Evolutionary conservation across 2,888 invertebrate species (phyloP), one percentile per base, ranked within the genome.

Genomic region (Nesidiocoris tenuis): DNA sequence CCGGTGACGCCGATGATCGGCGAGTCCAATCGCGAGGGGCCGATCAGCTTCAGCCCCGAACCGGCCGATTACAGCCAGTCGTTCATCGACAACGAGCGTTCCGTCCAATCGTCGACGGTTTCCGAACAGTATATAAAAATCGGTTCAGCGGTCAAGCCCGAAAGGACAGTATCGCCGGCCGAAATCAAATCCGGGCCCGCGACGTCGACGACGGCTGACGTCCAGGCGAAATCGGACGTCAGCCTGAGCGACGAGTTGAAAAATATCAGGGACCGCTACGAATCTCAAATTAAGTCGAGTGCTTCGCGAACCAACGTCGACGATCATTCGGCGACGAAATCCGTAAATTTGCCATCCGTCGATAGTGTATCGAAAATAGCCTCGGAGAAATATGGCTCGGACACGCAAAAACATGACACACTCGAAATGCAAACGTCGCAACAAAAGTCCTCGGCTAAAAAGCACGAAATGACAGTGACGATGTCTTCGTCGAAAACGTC

Each of bases 1-100:
- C 75, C 75, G 19, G 64, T 57, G 24, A 66, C 75, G 54, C 65
- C 75, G 16, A 56, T 61, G 61, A 65, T 71, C 18, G 76, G 77
- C 76, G 77, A 77, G 77, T 77, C 61, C 12, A 55, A 55, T n/a
- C 7, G 55, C 12, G 67, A 67, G 7, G 7, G 59, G 5, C 2
- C n/a, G n/a, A 59, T 16, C 3, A 39, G 39, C 12, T 39, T 39
- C 39, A 24, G 22, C n/a, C 23, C 64, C 12, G n/a, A 64, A 24
- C 54, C 24, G 54, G 39, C 24, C 19, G 66, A 66, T 39, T 54
- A 18, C 12, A 66, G 25, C 54, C 65, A 65, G 24, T 23, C 54
- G 7, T 65, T 65, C 18, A 23, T 65, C 17, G 65, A 65, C 19
- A 65, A 39, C 17, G 65, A 65, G 39, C 23, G 65, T 39, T 39